A percentile compares a stretch with the other conserved stretches of the same genome.
phyloP scores from a whole-genome alignment of 2,888 invertebrate species.

The Clusia tigrina region DNA sequence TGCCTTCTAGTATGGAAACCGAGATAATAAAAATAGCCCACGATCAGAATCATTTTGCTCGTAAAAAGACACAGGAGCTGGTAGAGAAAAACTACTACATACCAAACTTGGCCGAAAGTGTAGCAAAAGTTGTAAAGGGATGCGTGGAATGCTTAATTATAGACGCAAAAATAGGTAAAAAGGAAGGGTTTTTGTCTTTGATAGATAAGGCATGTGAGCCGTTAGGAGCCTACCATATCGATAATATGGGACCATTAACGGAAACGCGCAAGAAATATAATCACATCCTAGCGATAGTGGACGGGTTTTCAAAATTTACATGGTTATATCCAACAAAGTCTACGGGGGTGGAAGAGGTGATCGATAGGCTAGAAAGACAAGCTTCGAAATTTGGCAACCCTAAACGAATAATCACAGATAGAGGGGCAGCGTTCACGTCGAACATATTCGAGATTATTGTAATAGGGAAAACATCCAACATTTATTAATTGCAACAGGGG shows the following conservation, averaged over 20 bases:
- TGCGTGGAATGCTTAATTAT: neutral
- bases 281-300: slow-evolving; percentile 1
- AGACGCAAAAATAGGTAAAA: neutral
- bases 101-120: too few relatives aligned
- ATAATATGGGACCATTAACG: neutral
- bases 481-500: neutral
- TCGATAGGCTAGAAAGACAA: neutral
- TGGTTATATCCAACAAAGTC: neutral
- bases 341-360: neutral
- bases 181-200: neutral
- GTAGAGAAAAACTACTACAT: too few relatives aligned
- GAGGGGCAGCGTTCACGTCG: neutral
- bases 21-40: too few relatives aligned
- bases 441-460: neutral
- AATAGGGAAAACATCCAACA: neutral
- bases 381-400: slow-evolving; percentile 1
- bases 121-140: neutral
- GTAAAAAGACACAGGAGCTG: too few relatives aligned
- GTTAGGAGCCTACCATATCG: neutral
- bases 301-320: slow-evolving; percentile 14
- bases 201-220: neutral
- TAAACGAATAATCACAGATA: neutral
- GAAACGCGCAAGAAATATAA: neutral
- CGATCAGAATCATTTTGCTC: too few relatives aligned
- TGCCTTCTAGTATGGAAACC: too few relatives aligned